These are phyloP conservation scores for Diploptera punctata DNA, from an alignment of 2,888 invertebrate genomes.

Conservation along the genomic window DNA sequence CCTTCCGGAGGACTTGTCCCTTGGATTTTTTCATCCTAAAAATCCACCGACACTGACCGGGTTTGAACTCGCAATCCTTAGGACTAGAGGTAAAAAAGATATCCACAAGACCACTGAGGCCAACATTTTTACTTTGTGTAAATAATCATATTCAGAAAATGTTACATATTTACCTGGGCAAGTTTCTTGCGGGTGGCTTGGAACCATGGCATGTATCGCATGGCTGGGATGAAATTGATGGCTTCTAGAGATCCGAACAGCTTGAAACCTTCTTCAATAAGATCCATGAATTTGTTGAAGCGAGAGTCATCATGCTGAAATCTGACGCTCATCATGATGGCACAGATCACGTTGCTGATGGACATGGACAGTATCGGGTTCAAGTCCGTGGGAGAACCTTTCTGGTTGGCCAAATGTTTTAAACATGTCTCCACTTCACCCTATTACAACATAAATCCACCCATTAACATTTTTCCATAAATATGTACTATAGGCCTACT, in stretches of 20 bases:
- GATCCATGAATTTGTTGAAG: slow-evolving; percentile 79
- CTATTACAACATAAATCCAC: too few relatives aligned
- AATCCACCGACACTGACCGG: too few relatives aligned
- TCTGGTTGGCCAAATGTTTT: slow-evolving; percentile 65
- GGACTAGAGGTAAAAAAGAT: too few relatives aligned
- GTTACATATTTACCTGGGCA: slow-evolving; percentile 57
- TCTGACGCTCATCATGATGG: slow-evolving; percentile 86
- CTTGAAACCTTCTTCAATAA: slow-evolving; percentile 92
- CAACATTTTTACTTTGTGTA: too few relatives aligned
- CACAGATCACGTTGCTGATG: slow-evolving; percentile 90
- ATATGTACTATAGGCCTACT: too few relatives aligned
- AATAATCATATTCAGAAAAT: too few relatives aligned
- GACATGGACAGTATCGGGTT: slow-evolving; percentile 79
- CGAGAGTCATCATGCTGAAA: slow-evolving; percentile 79
- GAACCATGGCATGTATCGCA: slow-evolving; percentile 67
- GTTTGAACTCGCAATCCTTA: too few relatives aligned
- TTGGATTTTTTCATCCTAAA: too few relatives aligned
- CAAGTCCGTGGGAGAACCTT: slow-evolving; percentile 74
- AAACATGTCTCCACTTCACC: slow-evolving; percentile 80
- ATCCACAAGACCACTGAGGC: too few relatives aligned
- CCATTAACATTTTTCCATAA: too few relatives aligned
- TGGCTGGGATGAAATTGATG: slow-evolving; percentile 83
- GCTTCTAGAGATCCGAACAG: slow-evolving; percentile 84
- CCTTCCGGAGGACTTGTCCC: too few relatives aligned
- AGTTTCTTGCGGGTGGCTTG: slow-evolving; percentile 62